Evolutionary conservation across 2,888 invertebrate species (phyloP), one percentile per base, ranked within the genome.

Genomic region (Amphimallon solstitiale): DNA sequence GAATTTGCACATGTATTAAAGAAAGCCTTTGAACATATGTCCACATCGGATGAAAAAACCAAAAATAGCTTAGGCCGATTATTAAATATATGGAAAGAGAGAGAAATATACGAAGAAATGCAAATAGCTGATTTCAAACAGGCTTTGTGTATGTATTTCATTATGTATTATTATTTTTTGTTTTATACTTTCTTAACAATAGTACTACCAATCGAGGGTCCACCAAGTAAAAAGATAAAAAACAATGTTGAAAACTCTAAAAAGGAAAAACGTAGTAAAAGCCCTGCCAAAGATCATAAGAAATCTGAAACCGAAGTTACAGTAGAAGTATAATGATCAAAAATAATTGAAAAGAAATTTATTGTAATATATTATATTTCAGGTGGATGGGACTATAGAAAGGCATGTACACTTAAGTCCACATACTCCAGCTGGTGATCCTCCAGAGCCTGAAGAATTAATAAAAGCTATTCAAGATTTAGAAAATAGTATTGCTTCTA

Each of bases 401-500:
- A 88, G 90, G 0, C 91, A 92, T 75, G 88, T 89, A 2, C 92
- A 91, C 15, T 84, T 93, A 62, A 93, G 94, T 77, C 94, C 94
- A 0, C 89, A 89, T 75, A 88, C 91, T 5, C 92, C 93, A 0
- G 89, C 89, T 0, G 92, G 92, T 1, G 95, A 95, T 78, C 93
- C 95, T 0, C 95, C 95, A 0, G 95, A 97, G 83, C 92, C 97
- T 0, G 96, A 97, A 77, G 95, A 96, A 76, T 86, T 98, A 29
- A 91, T 97, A 68, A 94, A 93, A 84, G 90, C 89, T 1, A 84
- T 92, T 63, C 85, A 92, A 82, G 94, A 94, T 74, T 85, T 98
- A 75, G 98, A 98, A 82, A 93, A 93, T 76, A 95, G 94, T 77
- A 94, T 96, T 66, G 97, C 98, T 1, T 97, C 97, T 0, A 94